A percentile compares a stretch with the other conserved stretches of the same genome.
Conservation (phyloP, 1,140 invertebrate species). For the Nasonia longicornis region DNA sequence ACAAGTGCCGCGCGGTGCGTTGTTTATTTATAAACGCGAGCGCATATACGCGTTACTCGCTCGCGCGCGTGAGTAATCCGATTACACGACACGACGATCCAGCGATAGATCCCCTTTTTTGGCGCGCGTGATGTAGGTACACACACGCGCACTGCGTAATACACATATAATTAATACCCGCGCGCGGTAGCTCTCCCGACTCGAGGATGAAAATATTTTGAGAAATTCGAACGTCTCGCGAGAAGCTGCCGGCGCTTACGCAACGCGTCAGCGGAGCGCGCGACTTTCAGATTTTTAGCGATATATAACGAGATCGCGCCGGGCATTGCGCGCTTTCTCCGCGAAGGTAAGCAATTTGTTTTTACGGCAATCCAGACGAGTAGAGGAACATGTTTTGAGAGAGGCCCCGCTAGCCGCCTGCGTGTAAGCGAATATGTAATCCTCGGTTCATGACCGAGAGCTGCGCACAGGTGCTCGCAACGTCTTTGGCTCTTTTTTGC, state of each 20-base stretch:
- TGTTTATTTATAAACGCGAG: neutral
- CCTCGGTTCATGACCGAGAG: neutral
- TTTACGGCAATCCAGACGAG: conserved; percentile 15
- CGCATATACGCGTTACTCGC: no score
- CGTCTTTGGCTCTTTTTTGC: neutral
- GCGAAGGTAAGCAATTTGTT: conserved; percentile 31
- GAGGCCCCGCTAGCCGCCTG: neutral
- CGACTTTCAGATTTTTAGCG: conserved; percentile 32
- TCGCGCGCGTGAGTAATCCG: neutral
- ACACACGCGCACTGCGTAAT: neutral
- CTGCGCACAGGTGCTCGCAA: neutral
- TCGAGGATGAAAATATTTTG: neutral
- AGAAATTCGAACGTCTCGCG: neutral
- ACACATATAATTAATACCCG: neutral
- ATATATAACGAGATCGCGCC: neutral
- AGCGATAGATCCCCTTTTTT: neutral
- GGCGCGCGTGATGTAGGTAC: neutral
- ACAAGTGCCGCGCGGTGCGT: neutral
- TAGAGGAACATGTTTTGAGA: conserved; percentile 19
- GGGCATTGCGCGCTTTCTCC: neutral
- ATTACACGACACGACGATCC: no score
- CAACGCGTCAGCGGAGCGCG: neutral
- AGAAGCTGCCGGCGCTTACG: neutral
- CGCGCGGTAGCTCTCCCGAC: no score
- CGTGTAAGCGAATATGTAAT: neutral